These are phyloP conservation scores for Papilio elwesi DNA, from an alignment of 2,888 invertebrate species.

Conservation along the genomic window DNA sequence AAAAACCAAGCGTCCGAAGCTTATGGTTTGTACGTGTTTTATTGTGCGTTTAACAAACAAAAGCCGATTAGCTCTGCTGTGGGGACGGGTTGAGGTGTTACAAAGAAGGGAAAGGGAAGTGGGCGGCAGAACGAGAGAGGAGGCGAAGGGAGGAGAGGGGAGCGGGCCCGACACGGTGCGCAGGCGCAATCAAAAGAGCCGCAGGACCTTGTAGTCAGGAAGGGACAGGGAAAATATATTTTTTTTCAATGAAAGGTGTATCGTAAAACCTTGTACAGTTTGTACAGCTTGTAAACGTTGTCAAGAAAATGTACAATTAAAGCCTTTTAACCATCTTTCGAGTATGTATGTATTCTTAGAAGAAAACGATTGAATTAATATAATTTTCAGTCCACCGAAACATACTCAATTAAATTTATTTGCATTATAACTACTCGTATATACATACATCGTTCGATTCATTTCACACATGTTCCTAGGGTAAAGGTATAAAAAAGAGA, in stretches of 20 bases:
- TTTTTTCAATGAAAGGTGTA: slow-evolving; percentile 42
- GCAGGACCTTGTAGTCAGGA: slow-evolving; percentile 66
- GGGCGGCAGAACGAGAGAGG: neutral
- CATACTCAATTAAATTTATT: no score
- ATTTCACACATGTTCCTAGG: no score
- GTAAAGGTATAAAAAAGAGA: no score
- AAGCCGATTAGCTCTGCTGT: slow-evolving; percentile 66
- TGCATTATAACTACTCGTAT: no score
- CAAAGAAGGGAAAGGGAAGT: slow-evolving; percentile 39
- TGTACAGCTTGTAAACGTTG: slow-evolving; percentile 3
- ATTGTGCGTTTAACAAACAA: slow-evolving; percentile 77
- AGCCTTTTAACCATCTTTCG: no score
- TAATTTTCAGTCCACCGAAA: no score
- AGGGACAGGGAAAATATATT: slow-evolving; percentile 62
- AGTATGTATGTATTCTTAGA: no score
- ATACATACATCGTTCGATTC: no score
- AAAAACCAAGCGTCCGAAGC: slow-evolving; percentile 50
- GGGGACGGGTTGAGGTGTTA: slow-evolving; percentile 50
- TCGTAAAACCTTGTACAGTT: neutral
- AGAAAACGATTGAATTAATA: no score
- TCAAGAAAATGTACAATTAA: neutral
- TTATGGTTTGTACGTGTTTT: slow-evolving; percentile 68
- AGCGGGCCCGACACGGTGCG: slow-evolving; percentile 64
- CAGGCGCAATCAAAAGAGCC: slow-evolving; percentile 76
- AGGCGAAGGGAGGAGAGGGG: slow-evolving; percentile 39